Conservation (phyloP, 2,888 invertebrate species). For the Tachina grossa region DNA sequence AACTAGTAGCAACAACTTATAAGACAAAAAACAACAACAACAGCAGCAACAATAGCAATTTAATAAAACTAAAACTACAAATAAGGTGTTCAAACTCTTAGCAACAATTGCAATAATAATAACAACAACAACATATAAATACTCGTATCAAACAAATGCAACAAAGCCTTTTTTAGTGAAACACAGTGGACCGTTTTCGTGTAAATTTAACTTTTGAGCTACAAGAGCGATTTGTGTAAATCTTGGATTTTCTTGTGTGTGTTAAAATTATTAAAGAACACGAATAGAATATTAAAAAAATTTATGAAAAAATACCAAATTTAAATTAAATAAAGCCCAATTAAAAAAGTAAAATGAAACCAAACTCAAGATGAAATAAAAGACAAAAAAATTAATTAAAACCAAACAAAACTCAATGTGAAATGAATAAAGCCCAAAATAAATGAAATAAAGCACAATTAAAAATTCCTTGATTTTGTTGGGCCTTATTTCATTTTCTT, state of each 20-base stretch:
- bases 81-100: constrained; percentile 55
- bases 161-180: neutral
- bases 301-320: too few relatives aligned
- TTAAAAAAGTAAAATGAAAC: too few relatives aligned
- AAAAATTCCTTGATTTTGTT: too few relatives aligned
- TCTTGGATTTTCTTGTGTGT: neutral
- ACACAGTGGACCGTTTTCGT: constrained; percentile 26
- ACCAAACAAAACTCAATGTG: too few relatives aligned
- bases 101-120: constrained; percentile 47
- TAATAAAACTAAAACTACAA: constrained; percentile 25
- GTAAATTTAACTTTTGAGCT: neutral
- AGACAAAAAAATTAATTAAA: too few relatives aligned
- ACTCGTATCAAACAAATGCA: neutral
- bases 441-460: too few relatives aligned
- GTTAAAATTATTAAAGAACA: too few relatives aligned
- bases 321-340: too few relatives aligned
- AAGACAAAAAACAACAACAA: constrained; percentile 17
- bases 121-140: constrained; percentile 20
- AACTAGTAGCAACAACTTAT: constrained; percentile 30
- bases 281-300: too few relatives aligned
- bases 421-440: too few relatives aligned
- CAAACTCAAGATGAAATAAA: too few relatives aligned
- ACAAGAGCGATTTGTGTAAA: neutral
- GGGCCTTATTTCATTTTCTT: too few relatives aligned
- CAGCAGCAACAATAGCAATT: neutral